Base-by-base conservation (phyloP, 2,113 vertebrate genomes). In the Bambusicola thoracicus region DNA sequence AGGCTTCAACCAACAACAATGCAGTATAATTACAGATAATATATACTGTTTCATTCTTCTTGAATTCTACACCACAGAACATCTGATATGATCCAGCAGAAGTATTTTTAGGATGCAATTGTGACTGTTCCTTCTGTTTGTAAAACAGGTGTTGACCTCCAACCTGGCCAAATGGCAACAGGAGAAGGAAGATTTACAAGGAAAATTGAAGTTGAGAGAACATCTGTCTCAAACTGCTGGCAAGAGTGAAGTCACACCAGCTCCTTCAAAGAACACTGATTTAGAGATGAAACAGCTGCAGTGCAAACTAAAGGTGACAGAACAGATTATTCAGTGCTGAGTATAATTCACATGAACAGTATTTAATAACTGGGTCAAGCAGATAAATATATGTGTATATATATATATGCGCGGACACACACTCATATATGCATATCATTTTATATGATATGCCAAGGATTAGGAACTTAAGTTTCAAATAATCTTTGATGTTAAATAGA, bases 271-370 rank as follows among this genome's bases (percentile, higher is more conserved):
- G 90, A 96, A 95, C 76, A 91, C 97, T 95, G 98, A 98, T 97
- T 93, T 97, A 76, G 98, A 99, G 97, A 96, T 98, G 89, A 99
- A 98, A 97, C 98, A 99, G 94, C 97, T 99, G 92, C 98, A 98
- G 81, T 98, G 94, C 96, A 99, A 98, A 97, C 97, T 99, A 67
- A 99, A 99, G 99, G 99, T 99, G 96, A 97, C 92, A 95, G 62
- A 89, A 93, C 46, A 78, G 48, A 86, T 96, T 87, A 81, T 65
- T 43, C 53, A 79, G 20, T n/a, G 30, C 70, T 92, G 85, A 89
- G 66, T 21, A 81, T 89, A 92, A 94, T 94, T 93, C 2, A 0
- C 78, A 43, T 66, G 74, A 92, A 46, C 78, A 86, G 65, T 91
- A 59, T 81, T 89, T 95, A 38, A 9, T 84, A 92, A 70, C 38